Conservation (phyloP, 2,797 vertebrate species). For the Schizopygopsis malacanthus region DNA sequence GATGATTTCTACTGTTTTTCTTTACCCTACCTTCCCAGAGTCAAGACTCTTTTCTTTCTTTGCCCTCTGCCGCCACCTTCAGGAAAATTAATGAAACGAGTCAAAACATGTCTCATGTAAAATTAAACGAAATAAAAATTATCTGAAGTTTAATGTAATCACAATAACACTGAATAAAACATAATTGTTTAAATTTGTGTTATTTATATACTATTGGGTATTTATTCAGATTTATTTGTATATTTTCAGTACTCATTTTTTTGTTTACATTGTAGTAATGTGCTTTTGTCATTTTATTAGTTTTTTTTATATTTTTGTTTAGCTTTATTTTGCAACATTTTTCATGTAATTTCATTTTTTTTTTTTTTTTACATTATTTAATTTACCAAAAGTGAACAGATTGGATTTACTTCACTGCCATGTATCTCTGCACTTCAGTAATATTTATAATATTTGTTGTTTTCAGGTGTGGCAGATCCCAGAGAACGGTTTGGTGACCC, state of each 20-base stretch:
- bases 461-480: constrained; percentile 98
- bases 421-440: neutral
- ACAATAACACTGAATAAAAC: neutral
- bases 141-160: neutral
- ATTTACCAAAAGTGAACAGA: neutral
- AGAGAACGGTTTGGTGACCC: constrained; percentile 88
- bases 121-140: neutral
- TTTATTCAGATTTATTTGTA: neutral
- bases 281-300: neutral
- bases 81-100: constrained; percentile 57
- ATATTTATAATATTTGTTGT: constrained; percentile 1
- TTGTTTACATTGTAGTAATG: neutral
- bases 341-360: neutral
- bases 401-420: neutral
- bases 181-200: neutral
- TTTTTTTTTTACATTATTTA: neutral
- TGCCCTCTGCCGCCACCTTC: constrained; percentile 69
- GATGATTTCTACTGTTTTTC: neutral
- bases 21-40: neutral
- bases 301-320: neutral
- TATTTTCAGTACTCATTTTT: neutral
- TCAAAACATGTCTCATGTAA: neutral
- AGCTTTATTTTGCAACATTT: neutral
- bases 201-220: neutral
- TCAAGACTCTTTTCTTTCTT: constrained; percentile 28